These are phyloP conservation scores for Amiota minor DNA, from an alignment of 2,888 invertebrate genomes.

Conservation along the genomic window DNA sequence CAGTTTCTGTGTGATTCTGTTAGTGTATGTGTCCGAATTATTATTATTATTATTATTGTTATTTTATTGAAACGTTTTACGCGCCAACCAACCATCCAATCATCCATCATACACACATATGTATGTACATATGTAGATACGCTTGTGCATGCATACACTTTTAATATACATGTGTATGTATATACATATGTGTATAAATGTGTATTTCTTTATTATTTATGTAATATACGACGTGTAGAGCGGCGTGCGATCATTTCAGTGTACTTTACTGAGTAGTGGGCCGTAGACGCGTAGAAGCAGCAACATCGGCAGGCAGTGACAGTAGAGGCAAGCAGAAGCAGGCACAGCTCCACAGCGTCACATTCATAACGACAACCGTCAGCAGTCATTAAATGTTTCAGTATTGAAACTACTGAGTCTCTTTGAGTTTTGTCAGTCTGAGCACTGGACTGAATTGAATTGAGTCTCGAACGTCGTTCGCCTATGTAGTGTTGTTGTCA, in stretches of 20 bases:
- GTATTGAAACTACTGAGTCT: slow-evolving; percentile 1
- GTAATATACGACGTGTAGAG: background rate
- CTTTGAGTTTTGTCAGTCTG: background rate
- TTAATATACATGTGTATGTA: background rate
- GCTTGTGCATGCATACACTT: background rate
- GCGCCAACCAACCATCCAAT: background rate
- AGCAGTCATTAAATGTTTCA: background rate
- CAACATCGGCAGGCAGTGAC: background rate
- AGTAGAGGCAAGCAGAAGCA: background rate
- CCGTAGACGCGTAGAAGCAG: background rate
- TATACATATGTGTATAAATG: background rate
- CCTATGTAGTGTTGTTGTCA: slow-evolving; percentile 7
- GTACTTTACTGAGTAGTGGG: no score
- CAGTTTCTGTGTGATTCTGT: background rate
- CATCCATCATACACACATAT: no score
- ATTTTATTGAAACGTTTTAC: slow-evolving; percentile 11
- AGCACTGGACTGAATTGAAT: background rate
- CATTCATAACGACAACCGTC: background rate
- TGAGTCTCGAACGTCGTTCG: background rate
- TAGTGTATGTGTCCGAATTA: background rate
- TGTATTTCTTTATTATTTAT: slow-evolving; percentile 6
- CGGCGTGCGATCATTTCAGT: background rate
- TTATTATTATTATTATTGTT: background rate
- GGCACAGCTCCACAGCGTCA: background rate
- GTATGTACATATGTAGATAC: background rate